Base-by-base conservation (phyloP, 1,140 invertebrate genomes). In the Macrobrachium nipponense region DNA sequence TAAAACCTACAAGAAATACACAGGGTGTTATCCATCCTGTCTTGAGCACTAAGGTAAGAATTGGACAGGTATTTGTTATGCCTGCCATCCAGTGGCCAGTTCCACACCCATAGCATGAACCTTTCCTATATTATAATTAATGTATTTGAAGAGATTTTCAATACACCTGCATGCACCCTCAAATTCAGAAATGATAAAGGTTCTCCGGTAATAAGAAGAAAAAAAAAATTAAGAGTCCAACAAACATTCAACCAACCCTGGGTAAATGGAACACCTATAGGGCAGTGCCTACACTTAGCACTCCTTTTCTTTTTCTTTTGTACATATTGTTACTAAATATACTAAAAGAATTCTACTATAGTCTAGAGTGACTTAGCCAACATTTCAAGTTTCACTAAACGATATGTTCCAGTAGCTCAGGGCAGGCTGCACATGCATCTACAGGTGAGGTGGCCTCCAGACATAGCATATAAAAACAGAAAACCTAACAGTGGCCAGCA, bases 401-500 rank as follows among this genome's bases (percentile, higher is more conserved):
- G 77, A 80, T 86, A 78, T 70, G 78, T 86, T 68, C 78, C 77
- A 72, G 68, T 84, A 78, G 59, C 84, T 64, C 64, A 75, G 84
- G 82, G 77, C 68, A 75, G 70, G 80, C 80, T 73, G 80, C 80
- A 59, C 43, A 70, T 80, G 84, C 77, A 62, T 79, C 84, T 86
- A 86, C 77, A 44, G 84, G 64, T 78, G 84, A 68, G 84, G 84
- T 72, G 77, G 66, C 59, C 77, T 79, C 66, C 76, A 72, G 64
- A 86, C 77, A 61, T 68, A 58, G 68, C 59, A 80, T 73, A 86
- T 68, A 86, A 73, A 72, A 85, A 86, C 62, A 86, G 17, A 79
- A 79, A 79, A 73, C 60, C 84, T 86, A 86, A 77, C 76, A 86
- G 84, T 86, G 84, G 84, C 84, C 84, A 80, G 84, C 84, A 82